Evolutionary conservation across 2,797 vertebrate species (phyloP).

Genomic region (Pantherophis alleghaniensis): DNA sequence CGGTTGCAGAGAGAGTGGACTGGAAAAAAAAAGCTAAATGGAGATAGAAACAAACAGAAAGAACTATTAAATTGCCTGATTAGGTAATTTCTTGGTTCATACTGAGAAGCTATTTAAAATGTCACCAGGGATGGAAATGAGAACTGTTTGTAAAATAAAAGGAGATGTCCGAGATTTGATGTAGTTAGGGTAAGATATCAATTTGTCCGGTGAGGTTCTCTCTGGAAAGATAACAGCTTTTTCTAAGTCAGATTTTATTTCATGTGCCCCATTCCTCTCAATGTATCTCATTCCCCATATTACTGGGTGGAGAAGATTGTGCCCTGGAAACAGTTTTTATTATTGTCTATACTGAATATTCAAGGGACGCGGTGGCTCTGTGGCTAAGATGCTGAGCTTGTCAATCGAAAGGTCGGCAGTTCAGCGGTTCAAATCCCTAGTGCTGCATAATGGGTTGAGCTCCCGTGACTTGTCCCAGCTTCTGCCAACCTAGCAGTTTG

Average conservation of each 20-base stretch:
- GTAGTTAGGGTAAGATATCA: not conserved
- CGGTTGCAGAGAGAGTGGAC: too few relatives aligned
- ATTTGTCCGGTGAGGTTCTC: not conserved
- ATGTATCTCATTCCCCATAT: not conserved
- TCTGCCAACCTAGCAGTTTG: too few relatives aligned
- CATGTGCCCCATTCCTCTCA: not conserved
- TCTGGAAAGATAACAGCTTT: not conserved
- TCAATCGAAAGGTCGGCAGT: too few relatives aligned
- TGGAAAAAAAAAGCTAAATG: too few relatives aligned
- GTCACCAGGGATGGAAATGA: slow-evolving; percentile 20
- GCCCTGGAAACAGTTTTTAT: not conserved
- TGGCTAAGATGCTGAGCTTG: too few relatives aligned
- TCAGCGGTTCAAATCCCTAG: too few relatives aligned
- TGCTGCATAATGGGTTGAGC: too few relatives aligned
- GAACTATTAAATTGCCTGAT: not conserved
- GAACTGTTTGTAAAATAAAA: not conserved
- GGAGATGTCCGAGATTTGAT: not conserved
- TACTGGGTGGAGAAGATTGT: not conserved
- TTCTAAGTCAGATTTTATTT: not conserved
- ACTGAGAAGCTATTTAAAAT: slow-evolving; percentile 5
- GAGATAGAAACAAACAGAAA: not conserved
- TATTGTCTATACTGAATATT: not conserved
- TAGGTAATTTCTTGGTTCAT: not conserved
- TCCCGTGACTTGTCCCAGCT: too few relatives aligned
- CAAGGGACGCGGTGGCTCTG: too few relatives aligned